Evolutionary conservation across 2,888 invertebrate species (phyloP), one percentile per base, ranked within the genome.

Genomic region (Ormia ochracea): DNA sequence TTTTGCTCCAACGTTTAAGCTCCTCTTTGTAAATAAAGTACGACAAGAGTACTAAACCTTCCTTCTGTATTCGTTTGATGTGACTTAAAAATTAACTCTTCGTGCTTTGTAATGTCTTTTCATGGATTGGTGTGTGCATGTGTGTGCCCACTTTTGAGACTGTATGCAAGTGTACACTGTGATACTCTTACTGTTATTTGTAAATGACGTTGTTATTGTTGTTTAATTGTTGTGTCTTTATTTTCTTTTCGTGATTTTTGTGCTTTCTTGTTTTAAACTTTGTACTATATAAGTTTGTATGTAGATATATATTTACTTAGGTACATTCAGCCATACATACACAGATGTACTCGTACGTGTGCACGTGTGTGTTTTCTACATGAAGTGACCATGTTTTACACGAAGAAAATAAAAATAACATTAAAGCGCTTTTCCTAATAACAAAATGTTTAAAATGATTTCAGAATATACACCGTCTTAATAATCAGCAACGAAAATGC

Each of bases 221-320:
- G 61, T 72, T 78, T 73, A 78, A 78, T 73, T 79, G 70, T 79
- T 78, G 69, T 65, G 10, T 79, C 75, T 69, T 59, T 45, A 52
- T 79, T 59, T 79, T 69, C 63, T 70, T 45, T 33, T 79, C 74
- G 74, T 78, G 78, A 78, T 78, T 74, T 74, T 50, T 74, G 74
- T 78, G 58, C 50, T 74, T 74, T 78, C 73, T 78, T 78, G 78
- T 68, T 69, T 50, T 38, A 61, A 70, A 21, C 52, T 26, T 61
- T 72, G 66, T 73, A 73, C 54, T 61, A 68, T 17, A 17, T 59
- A 14, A 12, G 7, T 12, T 26, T 28, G 9, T 12, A 21, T 21
- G n/a, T 6, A n/a, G 2, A 1, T 43, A 10, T 21, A 28, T 54
- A 43, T 45, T 36, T 36, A 50, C 12, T 28, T 61, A 19, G 45